Evolutionary conservation across 2,797 vertebrate genomes (phyloP).

Genomic region (Aselliscus stoliczkanus): DNA sequence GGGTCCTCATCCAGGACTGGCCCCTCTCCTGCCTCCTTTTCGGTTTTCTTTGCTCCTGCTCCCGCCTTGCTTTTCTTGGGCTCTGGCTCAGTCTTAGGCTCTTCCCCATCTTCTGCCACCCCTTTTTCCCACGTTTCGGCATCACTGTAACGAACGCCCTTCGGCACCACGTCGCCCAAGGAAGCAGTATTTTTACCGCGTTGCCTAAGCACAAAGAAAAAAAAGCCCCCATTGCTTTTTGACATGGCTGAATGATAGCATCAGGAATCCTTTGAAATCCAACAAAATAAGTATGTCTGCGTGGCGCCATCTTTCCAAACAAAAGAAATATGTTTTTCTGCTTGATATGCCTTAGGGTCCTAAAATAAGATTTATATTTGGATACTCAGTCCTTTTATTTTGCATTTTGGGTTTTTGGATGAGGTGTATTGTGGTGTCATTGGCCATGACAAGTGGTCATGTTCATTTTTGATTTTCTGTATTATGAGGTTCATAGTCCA

Average conservation of each 20-base stretch:
- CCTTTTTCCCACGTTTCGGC: constrained; percentile 91
- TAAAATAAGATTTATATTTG: not conserved
- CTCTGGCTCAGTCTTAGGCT: constrained; percentile 76
- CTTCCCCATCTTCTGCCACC: constrained; percentile 80
- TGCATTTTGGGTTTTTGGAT: not conserved
- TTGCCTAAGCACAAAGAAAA: too few relatives aligned
- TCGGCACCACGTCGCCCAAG: not conserved
- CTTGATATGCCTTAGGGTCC: not conserved
- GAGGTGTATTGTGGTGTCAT: not conserved
- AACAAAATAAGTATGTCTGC: not conserved
- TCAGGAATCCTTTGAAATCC: constrained; percentile 13
- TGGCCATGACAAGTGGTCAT: not conserved
- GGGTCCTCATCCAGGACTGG: constrained; percentile 88
- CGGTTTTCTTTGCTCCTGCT: constrained; percentile 68
- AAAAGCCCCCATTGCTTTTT: too few relatives aligned
- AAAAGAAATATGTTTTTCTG: not conserved
- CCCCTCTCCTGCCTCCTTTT: constrained; percentile 83
- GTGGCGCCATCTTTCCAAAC: not conserved
- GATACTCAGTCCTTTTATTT: not conserved
- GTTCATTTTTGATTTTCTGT: not conserved
- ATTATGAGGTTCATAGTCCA: not conserved
- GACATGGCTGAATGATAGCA: not conserved
- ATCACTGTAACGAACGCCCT: constrained; percentile 79
- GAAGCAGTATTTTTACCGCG: constrained; percentile 63
- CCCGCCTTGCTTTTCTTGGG: constrained; percentile 81